These are phyloP conservation scores for Chymomyza caudatula DNA, from an alignment of 2,888 invertebrate species.

Conservation along the genomic window DNA sequence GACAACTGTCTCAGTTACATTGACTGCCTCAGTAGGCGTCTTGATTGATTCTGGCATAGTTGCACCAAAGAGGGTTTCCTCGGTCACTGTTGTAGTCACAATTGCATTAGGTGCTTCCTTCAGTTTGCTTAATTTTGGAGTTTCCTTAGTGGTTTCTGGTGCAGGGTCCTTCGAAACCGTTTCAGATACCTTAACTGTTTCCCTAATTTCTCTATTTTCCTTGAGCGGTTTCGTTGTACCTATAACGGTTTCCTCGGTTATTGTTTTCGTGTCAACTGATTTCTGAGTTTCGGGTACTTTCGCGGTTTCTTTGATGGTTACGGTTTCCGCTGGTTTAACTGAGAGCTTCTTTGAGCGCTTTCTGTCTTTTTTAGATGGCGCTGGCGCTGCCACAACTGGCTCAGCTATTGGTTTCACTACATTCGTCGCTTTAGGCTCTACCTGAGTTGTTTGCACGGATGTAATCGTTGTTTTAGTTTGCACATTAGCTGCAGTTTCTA, in stretches of 20 bases:
- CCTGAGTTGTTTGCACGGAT: neutral
- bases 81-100: neutral
- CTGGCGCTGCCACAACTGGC: neutral
- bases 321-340: constrained; percentile 9
- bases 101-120: neutral
- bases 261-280: neutral
- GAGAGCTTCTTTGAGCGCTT: constrained; percentile 44
- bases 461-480: neutral
- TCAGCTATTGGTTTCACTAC: neutral
- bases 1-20: neutral
- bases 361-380: constrained; percentile 42
- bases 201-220: constrained; percentile 8
- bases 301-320: constrained; percentile 7
- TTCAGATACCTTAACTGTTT: neutral
- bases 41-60: neutral
- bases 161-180: neutral
- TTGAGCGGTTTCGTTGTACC: constrained; percentile 14
- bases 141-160: neutral
- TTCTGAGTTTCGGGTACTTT: neutral
- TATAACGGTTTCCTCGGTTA: neutral
- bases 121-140: neutral
- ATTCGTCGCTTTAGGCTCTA: neutral
- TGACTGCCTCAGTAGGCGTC: neutral
- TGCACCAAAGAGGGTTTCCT: neutral
- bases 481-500: neutral